Evolutionary conservation across 2,888 invertebrate species (phyloP).

Genomic region (Tipula vernalis): DNA sequence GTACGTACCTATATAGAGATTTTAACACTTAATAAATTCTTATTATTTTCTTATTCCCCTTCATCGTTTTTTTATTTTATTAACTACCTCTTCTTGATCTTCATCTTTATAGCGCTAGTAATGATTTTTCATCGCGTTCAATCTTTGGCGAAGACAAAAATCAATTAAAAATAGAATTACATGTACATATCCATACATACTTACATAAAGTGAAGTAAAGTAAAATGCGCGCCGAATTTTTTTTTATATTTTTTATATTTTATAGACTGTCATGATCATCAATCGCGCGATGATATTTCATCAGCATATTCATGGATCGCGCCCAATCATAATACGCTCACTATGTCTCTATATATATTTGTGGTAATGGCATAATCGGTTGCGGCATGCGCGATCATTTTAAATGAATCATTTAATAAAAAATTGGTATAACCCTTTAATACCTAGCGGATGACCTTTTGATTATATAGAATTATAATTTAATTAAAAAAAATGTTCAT

Average conservation of each 20-base stretch:
- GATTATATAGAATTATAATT: background rate
- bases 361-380: background rate
- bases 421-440: background rate
- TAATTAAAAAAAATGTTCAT: background rate
- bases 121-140: background rate
- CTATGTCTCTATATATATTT: background rate
- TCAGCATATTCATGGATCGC: background rate
- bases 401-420: background rate
- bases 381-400: background rate
- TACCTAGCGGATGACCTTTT: background rate
- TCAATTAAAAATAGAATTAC: background rate
- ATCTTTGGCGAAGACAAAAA: conserved; percentile 4
- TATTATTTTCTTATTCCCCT: background rate
- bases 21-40: conserved; percentile 4
- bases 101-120: background rate
- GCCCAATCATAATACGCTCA: background rate
- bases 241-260: background rate
- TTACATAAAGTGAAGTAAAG: background rate
- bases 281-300: background rate
- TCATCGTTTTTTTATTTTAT: background rate
- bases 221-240: background rate
- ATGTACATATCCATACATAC: too few species aligned
- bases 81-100: background rate
- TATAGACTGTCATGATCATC: background rate
- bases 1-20: background rate